Evolutionary conservation across 2,113 vertebrate genomes (phyloP).

Genomic region (Dipodomys spectabilis): DNA sequence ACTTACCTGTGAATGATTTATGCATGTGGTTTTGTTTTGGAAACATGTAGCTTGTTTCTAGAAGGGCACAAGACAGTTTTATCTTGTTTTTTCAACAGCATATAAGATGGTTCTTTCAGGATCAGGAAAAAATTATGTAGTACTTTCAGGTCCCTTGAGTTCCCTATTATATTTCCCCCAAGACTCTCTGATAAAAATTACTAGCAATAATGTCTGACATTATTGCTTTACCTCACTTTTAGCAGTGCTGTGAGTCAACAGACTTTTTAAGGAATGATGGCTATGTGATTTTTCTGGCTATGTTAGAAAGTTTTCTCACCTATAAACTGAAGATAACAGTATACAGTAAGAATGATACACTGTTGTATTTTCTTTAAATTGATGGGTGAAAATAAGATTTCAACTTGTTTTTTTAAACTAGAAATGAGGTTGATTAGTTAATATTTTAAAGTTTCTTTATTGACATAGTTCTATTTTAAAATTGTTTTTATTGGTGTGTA

Average conservation of each 20-base stretch:
- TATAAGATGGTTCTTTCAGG: neutral
- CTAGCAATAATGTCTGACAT: neutral
- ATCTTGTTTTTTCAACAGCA: neutral
- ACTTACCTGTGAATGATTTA: neutral
- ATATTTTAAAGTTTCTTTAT: neutral
- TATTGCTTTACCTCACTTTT: neutral
- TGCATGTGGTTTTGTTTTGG: slow-evolving; percentile 15
- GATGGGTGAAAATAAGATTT: slow-evolving; percentile 21
- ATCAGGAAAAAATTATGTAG: neutral
- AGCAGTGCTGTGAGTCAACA: neutral
- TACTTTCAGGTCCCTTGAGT: neutral
- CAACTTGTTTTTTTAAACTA: slow-evolving; percentile 41
- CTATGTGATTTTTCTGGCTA: neutral
- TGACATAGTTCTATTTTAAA: neutral
- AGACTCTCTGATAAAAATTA: neutral
- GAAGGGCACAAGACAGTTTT: neutral
- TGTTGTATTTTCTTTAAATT: slow-evolving; percentile 2
- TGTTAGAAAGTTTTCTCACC: neutral
- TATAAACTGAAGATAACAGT: slow-evolving; percentile 20
- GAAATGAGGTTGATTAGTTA: neutral
- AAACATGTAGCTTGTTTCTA: neutral
- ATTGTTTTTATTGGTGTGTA: neutral
- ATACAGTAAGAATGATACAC: neutral
- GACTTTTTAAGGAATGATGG: neutral
- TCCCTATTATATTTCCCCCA: neutral